Base-by-base conservation (phyloP, 2,888 invertebrate species). In the Ornithoptera alexandrae region DNA sequence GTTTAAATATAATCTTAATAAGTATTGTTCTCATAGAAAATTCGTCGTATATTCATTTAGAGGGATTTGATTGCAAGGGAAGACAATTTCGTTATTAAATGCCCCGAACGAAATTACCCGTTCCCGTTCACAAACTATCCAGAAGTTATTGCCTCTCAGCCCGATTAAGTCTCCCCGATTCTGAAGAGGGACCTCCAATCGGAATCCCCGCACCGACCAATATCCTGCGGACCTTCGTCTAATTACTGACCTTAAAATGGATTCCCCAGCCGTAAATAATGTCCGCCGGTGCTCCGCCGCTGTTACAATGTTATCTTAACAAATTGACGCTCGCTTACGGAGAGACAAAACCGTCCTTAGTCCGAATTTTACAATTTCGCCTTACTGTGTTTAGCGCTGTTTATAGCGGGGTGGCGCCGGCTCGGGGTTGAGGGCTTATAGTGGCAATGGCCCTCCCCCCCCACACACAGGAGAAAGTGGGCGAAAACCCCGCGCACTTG, bases 351-450 rank as follows among this genome's bases (percentile, higher is more conserved):
- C 75, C 63, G 68, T 50, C 73, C 75, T 76, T 76, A 78, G 79
- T 78, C 80, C 81, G 78, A 90, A 90, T 89, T 90, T 89, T 87
- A 89, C 89, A 89, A 90, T 90, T 90, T 87, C 82, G 87, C 84
- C 74, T 83, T 81, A 79, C 85, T 80, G 81, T 89, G 87, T 90
- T 92, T 90, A 89, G 86, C 84, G 79, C 82, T 90, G 90, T 90
- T 90, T 91, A 90, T 88, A 84, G 87, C 83, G 85, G 84, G 83
- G 70, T 74, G 69, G 69, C 56, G 53, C 59, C 74, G 77, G 78
- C 75, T 71, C 74, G 79, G 77, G 72, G 75, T 72, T 69, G 74
- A 72, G 78, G 79, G 79, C 75, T 78, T 81, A 86, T 89, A 90
- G 89, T 89, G 88, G 80, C 81, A 83, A 84, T 84, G 81, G 80